phyloP scores from a whole-genome alignment of 1,140 invertebrate genomes.

The Manduca sexta region DNA sequence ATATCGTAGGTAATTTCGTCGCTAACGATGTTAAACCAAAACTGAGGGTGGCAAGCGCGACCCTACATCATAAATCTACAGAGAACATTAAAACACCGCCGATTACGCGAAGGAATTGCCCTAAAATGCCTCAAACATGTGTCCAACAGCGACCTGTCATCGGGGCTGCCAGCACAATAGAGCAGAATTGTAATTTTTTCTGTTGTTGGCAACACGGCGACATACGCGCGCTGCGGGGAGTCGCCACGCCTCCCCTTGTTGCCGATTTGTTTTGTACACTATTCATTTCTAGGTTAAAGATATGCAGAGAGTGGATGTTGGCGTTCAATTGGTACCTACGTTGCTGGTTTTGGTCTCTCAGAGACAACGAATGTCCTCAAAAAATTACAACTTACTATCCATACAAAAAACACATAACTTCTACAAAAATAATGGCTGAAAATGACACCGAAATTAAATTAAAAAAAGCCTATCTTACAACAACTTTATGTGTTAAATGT shows the following conservation, averaged over 20 bases:
- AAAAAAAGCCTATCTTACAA: no score
- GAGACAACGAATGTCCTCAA: no score
- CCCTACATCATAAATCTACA: slow-evolving; percentile 54
- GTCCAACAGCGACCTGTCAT: slow-evolving; percentile 66
- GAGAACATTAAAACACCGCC: slow-evolving; percentile 62
- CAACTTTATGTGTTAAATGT: no score
- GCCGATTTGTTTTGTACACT: slow-evolving; percentile 60
- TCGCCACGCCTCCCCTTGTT: slow-evolving; percentile 55
- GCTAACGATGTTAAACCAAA: slow-evolving; percentile 38
- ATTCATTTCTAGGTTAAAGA: slow-evolving; percentile 43
- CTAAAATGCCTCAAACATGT: slow-evolving; percentile 68
- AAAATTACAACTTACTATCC: no score
- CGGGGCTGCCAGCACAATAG: slow-evolving; percentile 58
- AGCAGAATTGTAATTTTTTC: slow-evolving; percentile 62
- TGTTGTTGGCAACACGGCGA: slow-evolving; percentile 60
- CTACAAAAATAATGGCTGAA: no score
- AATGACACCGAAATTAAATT: no score
- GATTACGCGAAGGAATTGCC: slow-evolving; percentile 63
- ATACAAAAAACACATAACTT: no score
- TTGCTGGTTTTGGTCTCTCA: neutral
- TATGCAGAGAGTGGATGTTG: slow-evolving; percentile 7
- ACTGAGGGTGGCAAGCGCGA: slow-evolving; percentile 22
- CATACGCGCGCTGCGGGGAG: slow-evolving; percentile 60
- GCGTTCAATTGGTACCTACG: neutral
- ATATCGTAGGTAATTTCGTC: slow-evolving; percentile 31